These are phyloP conservation scores for Lithobates pipiens DNA, from an alignment of 2,797 vertebrate species.

Conservation along the genomic window DNA sequence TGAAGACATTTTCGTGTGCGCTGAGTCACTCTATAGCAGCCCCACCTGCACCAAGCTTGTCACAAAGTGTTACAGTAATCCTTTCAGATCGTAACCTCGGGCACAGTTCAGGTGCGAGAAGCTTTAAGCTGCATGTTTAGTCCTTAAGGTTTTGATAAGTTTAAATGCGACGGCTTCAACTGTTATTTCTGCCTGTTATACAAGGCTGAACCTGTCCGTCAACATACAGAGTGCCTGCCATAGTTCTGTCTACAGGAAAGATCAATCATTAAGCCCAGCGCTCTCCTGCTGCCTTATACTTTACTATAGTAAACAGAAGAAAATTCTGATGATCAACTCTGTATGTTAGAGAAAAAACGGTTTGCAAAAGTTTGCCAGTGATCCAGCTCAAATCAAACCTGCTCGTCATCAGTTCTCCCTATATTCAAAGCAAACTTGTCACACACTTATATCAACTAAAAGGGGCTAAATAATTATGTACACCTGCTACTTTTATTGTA, in stretches of 20 bases:
- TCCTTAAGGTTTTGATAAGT: constrained; percentile 75
- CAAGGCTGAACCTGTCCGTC: constrained; percentile 69
- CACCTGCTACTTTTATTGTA: too few relatives aligned
- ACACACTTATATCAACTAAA: too few relatives aligned
- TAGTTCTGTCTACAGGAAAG: constrained; percentile 32
- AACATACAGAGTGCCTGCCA: constrained; percentile 68
- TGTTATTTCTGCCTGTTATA: constrained; percentile 69
- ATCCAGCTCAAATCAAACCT: too few relatives aligned
- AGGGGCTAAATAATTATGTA: too few relatives aligned
- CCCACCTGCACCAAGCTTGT: constrained; percentile 80
- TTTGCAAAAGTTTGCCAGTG: too few relatives aligned
- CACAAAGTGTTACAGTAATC: constrained; percentile 87
- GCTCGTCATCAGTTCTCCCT: too few relatives aligned
- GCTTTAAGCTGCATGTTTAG: constrained; percentile 71
- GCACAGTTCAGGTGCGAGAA: constrained; percentile 77
- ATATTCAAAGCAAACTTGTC: too few relatives aligned
- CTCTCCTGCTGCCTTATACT: background rate
- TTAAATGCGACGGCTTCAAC: constrained; percentile 71
- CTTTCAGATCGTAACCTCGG: constrained; percentile 77
- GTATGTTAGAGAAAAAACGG: background rate
- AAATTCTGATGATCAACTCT: background rate
- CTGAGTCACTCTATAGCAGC: constrained; percentile 74
- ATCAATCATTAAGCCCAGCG: background rate
- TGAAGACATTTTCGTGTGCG: constrained; percentile 71
- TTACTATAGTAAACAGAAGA: background rate